Evolutionary conservation across 37 sponge, comb jelly and placozoan genomes (phyloP), one percentile per base, ranked within the genome.

Genomic region (Halichondria panicea): DNA sequence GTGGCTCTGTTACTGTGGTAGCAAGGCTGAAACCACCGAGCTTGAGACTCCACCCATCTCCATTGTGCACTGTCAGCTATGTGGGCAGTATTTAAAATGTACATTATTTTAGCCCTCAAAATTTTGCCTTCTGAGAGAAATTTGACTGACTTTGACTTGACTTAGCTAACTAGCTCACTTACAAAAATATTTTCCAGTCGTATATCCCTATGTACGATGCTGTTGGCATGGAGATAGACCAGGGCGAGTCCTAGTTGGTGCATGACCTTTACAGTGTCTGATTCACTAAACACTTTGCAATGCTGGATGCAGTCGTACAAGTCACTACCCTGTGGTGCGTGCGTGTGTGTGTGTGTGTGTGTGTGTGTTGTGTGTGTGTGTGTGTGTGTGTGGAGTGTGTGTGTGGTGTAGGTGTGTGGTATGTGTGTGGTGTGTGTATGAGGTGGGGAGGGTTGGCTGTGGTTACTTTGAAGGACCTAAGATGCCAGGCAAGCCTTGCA

Each of bases 161-260:
- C n/a, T n/a, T n/a, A n/a, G n/a, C n/a, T n/a, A n/a, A n/a, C n/a
- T n/a, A n/a, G n/a, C n/a, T n/a, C 6, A 76, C 92, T 88, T 63
- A 92, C 90, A 82, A 92, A 88, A 25, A 92, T 70, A 38, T 83
- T 92, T 45, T 92, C 93, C 27, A 77, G 81, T 80, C 78, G 79
- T 32, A 92, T 55, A 19, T 79, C 90, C 40, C 92, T 73, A 74
- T 94, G 95, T 0, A 90, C 88, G 19, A 90, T 90, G 58, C 45
- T 43, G 56, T 89, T 82, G 61, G 81, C 71, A 76, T 94, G 95
- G 43, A 94, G 87, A 58, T 94, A 94, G 32, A 86, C 80, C 58
- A 90, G 81, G 24, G 94, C 94, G n/a, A 76, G 69, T 0, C 80
- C 79, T 71, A 93, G 84, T 76, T 88, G 84, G 43, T 78, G 56